Conservation (phyloP, 2,888 invertebrate genomes). For the Deilephila porcellus region DNA sequence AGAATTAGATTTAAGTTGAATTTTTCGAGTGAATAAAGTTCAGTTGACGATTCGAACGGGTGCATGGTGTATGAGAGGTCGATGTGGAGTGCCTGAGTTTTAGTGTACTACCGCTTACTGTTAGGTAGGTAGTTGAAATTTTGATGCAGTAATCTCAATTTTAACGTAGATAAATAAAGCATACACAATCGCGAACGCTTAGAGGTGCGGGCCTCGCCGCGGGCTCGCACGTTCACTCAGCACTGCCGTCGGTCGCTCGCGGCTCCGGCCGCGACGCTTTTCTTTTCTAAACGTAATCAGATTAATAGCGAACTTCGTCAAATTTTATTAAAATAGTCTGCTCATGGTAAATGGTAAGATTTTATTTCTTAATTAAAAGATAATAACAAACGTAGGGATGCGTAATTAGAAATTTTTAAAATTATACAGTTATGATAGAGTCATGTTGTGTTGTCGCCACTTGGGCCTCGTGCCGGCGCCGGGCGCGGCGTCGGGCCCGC, state of each 20-base stretch:
- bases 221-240: constrained; percentile 43
- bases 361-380: constrained; percentile 84
- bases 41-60: constrained; percentile 80
- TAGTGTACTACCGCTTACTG: constrained; percentile 84
- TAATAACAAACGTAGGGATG: constrained; percentile 84
- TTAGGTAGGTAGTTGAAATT: constrained; percentile 85
- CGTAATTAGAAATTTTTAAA: constrained; percentile 85
- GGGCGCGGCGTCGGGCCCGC: constrained; percentile 34
- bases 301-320: constrained; percentile 82
- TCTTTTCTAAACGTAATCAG: constrained; percentile 78
- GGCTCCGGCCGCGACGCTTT: constrained; percentile 67
- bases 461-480: constrained; percentile 54
- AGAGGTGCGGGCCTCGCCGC: constrained; percentile 52
- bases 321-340: constrained; percentile 83
- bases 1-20: constrained; percentile 83
- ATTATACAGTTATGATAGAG: constrained; percentile 84
- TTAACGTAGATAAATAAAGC: constrained; percentile 80
- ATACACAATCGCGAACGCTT: constrained; percentile 77
- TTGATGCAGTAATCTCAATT: constrained; percentile 82
- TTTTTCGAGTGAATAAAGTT: constrained; percentile 82
- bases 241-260: constrained; percentile 52
- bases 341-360: constrained; percentile 84
- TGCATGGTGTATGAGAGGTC: constrained; percentile 82
- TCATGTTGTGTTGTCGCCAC: constrained; percentile 73
- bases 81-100: constrained; percentile 82